phyloP scores from a whole-genome alignment of 2,113 vertebrate genomes.

The Lathamus discolor region DNA sequence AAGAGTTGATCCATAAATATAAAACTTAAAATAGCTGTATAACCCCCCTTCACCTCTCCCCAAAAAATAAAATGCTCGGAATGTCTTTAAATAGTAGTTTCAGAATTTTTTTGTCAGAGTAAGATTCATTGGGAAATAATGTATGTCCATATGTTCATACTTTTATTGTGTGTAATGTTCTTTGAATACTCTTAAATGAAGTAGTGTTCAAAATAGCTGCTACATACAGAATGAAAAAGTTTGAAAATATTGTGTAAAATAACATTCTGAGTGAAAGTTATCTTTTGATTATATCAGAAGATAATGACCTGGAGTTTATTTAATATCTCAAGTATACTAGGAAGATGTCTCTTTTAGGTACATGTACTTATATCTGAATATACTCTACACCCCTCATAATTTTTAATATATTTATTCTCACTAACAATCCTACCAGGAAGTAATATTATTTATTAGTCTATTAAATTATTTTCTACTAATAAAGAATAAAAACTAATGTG shows the following conservation, averaged over 20 bases:
- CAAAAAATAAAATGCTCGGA: background rate
- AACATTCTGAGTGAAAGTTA: background rate
- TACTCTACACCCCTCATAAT: background rate
- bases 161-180: background rate
- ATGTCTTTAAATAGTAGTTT: background rate
- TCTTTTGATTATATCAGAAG: background rate
- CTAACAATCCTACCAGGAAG: background rate
- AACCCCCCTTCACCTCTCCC: accelerated
- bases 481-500: background rate
- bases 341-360: background rate
- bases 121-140: background rate
- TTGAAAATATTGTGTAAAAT: background rate
- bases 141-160: background rate
- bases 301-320: background rate
- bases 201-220: background rate
- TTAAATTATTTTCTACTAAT: background rate
- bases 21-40: background rate
- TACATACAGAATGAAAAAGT: background rate
- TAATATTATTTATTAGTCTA: background rate
- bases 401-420: background rate
- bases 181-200: background rate
- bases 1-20: background rate
- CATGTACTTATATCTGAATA: background rate
- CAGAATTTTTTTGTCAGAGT: background rate
- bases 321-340: background rate